Conservation (phyloP, 2,797 vertebrate species). For the Lemur catta region DNA sequence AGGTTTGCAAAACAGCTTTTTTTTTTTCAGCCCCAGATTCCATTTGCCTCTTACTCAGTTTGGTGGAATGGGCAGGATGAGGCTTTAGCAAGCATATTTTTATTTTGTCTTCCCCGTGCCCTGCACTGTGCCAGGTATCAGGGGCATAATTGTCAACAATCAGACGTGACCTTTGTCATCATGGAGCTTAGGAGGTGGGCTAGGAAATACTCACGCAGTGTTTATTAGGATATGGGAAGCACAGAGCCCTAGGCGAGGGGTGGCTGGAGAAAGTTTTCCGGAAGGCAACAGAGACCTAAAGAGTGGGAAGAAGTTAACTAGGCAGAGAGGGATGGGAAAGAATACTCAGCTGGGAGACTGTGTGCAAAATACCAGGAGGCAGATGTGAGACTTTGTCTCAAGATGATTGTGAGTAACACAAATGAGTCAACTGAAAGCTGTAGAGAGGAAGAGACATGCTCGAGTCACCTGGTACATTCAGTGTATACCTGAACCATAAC, state of each 20-base stretch:
- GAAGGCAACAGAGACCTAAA: neutral
- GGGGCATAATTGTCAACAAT: neutral
- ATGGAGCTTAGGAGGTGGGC: neutral
- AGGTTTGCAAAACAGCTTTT: neutral
- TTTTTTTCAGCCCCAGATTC: neutral
- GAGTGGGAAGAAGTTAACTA: neutral
- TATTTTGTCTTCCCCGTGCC: neutral
- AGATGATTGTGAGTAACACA: neutral
- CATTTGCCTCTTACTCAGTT: neutral
- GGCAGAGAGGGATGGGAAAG: neutral
- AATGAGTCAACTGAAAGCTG: neutral
- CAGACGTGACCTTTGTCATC: neutral
- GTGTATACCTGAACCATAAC: neutral
- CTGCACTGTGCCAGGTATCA: accelerated
- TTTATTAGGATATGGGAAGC: neutral
- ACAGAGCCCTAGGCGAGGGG: neutral
- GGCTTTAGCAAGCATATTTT: neutral
- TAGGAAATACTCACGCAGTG: accelerated
- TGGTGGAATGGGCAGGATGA: neutral
- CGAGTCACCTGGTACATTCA: neutral
- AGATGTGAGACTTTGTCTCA: neutral
- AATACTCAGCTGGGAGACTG: neutral
- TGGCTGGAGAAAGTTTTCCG: neutral
- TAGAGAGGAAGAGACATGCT: neutral
- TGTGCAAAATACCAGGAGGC: neutral